Base-by-base conservation (phyloP, 2,797 vertebrate genomes). In the Salarias fasciatus region DNA sequence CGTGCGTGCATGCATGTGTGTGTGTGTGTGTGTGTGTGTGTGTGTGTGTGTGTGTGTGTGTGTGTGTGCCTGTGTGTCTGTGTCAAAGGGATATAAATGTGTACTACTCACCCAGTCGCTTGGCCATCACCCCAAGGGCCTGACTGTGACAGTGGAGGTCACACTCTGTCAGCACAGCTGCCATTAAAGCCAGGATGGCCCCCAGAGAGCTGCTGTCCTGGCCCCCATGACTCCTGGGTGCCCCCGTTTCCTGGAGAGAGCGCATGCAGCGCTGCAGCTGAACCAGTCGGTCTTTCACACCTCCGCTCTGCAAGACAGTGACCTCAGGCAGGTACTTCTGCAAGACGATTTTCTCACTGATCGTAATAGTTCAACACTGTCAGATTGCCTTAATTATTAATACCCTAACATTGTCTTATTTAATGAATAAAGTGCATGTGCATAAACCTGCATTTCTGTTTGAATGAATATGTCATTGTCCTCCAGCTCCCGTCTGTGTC, bases 111-210 rank as follows among this genome's bases (percentile, higher is more conserved):
- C 93, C 90, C 36, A 93, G 88, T 60, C 82, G 85, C 63, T 89
- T 89, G 64, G 92, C 90, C 92, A 94, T 92, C 2, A 80, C 86
- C 67, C 82, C 87, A n/a, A 94, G 92, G 31, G 89, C 83, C 76
- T 91, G 92, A 60, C 90, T 93, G 82, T 93, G 91, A 85, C 92
- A 93, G 83, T 91, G 92, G 71, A 94, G 92, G 86, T 94, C 91
- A 90, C 93, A 94, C 86, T 94, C 92, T 44, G 91, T 93, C 82
- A 94, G 79, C 74, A 94, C 91, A 14, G 92, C 91, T 46, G 92
- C 91, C 92, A 93, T 92, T 36, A 94, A 85, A 55, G 93, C 90
- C 86, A 94, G 80, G 69, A 93, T 92, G 70, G 88, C 88, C 77
- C 90, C 87, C 7, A 94, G 86, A 52, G 92, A 90, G 69, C 80